Conservation (phyloP, 2,888 invertebrate species). For the Hypsopygia costalis region DNA sequence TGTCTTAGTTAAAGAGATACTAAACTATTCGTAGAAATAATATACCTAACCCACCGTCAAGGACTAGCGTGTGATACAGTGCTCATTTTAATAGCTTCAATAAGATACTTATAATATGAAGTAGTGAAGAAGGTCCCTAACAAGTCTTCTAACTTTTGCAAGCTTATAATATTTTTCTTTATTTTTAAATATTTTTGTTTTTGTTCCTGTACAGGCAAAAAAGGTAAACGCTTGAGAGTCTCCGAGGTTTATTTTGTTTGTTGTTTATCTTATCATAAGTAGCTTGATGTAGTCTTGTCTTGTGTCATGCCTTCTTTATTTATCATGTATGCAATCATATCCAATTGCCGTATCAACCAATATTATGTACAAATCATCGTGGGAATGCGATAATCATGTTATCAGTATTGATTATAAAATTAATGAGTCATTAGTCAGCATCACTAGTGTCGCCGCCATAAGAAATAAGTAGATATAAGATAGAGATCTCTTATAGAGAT, state of each 20-base stretch:
- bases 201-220: conserved; percentile 33
- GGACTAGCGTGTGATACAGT: too few relatives aligned
- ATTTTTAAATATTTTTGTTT: conserved; percentile 13
- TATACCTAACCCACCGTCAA: too few relatives aligned
- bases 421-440: too few relatives aligned
- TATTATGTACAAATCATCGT: neutral
- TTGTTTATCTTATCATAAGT: conserved; percentile 13
- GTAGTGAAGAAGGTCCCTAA: too few relatives aligned
- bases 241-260: conserved; percentile 23
- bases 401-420: neutral
- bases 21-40: too few relatives aligned
- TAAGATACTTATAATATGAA: neutral
- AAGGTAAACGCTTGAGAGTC: conserved; percentile 27
- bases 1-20: too few relatives aligned
- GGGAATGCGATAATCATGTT: conserved; percentile 1
- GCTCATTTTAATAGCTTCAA: too few relatives aligned
- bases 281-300: conserved; percentile 1
- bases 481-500: too few relatives aligned
- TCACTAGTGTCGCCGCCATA: too few relatives aligned
- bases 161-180: neutral
- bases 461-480: too few relatives aligned
- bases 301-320: conserved; percentile 1
- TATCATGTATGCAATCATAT: neutral
- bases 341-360: neutral
- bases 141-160: neutral